Evolutionary conservation across 2,797 vertebrate species (phyloP).

Genomic region (Sphaeramia orbicularis): DNA sequence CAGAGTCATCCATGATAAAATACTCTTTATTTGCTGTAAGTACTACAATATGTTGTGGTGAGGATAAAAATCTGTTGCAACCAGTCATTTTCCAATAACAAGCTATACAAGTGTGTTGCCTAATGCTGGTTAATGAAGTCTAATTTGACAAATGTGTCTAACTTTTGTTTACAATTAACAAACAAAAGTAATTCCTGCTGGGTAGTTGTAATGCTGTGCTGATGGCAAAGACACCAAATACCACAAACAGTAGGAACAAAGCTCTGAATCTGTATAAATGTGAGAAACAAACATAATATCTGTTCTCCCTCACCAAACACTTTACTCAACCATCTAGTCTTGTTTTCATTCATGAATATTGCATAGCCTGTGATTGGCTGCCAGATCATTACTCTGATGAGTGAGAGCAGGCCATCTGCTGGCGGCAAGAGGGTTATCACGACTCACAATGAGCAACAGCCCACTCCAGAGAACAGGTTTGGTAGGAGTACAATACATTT

Average conservation of each 20-base stretch:
- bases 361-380: constrained; percentile 47
- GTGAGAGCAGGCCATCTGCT: constrained; percentile 61
- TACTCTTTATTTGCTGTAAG: no score
- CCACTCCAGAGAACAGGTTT: constrained; percentile 39
- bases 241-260: constrained; percentile 22
- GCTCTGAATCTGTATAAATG: constrained; percentile 22
- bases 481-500: constrained; percentile 33
- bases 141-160: constrained; percentile 13
- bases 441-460: constrained; percentile 54
- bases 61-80: no score
- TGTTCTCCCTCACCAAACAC: constrained; percentile 40
- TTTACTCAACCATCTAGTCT: constrained; percentile 40
- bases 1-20: no score
- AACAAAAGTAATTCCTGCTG: background rate
- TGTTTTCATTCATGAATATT: constrained; percentile 66
- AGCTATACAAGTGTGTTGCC: background rate
- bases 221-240: constrained; percentile 12
- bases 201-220: constrained; percentile 1
- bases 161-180: constrained; percentile 16
- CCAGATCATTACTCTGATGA: constrained; percentile 54
- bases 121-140: constrained; percentile 8
- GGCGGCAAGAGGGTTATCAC: constrained; percentile 50
- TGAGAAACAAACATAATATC: constrained; percentile 40
- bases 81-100: background rate
- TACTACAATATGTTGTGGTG: background rate